Evolutionary conservation across 2,888 invertebrate genomes (phyloP).

Genomic region (Microchrysa polita): DNA sequence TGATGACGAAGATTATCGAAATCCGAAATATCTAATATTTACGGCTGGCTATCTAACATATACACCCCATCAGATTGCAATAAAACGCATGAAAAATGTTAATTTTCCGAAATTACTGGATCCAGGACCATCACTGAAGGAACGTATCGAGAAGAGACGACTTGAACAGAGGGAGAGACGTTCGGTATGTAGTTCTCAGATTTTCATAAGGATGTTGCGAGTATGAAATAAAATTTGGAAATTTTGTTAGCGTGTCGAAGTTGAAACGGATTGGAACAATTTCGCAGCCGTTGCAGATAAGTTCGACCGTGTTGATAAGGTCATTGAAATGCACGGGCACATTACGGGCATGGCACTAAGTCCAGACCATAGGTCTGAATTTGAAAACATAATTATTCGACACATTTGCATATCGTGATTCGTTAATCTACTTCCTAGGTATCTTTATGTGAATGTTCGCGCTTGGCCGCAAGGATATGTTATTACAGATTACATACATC

Average conservation of each 20-base stretch:
- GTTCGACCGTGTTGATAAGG: constrained; percentile 79
- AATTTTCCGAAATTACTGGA: constrained; percentile 74
- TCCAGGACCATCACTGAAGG: constrained; percentile 74
- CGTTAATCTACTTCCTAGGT: no score
- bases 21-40: constrained; percentile 73
- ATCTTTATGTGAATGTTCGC: constrained; percentile 83
- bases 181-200: constrained; percentile 43
- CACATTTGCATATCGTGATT: no score
- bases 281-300: constrained; percentile 74
- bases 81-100: constrained; percentile 77
- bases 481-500: constrained; percentile 79
- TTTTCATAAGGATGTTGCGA: not conserved
- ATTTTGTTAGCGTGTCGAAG: constrained; percentile 14
- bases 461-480: constrained; percentile 82
- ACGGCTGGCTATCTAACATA: constrained; percentile 85
- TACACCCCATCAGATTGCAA: constrained; percentile 85
- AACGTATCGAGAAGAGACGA: constrained; percentile 71
- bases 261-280: constrained; percentile 74
- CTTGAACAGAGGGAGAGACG: constrained; percentile 65
- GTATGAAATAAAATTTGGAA: not conserved
- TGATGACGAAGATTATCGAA: constrained; percentile 72
- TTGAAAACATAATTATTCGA: no score
- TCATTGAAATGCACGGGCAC: constrained; percentile 85
- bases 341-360: constrained; percentile 88
- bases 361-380: constrained; percentile 74